Evolutionary conservation across 2,113 vertebrate genomes (phyloP).

Genomic region (Cyphomyrus discorhynchus): DNA sequence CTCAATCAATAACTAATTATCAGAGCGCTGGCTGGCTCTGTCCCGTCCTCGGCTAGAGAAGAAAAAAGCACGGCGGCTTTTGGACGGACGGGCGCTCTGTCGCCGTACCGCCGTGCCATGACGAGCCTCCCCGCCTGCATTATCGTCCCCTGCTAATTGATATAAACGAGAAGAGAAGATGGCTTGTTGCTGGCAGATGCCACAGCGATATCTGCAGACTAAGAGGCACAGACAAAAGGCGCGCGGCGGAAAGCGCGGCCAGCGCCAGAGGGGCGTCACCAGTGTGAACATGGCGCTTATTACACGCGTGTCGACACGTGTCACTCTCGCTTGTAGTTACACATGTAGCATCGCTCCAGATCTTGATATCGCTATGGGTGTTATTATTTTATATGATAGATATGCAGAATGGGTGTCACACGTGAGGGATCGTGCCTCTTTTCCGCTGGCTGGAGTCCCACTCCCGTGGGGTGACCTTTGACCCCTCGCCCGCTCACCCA

Average conservation of each 20-base stretch:
- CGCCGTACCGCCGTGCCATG: conserved; percentile 76
- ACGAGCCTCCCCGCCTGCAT: conserved; percentile 83
- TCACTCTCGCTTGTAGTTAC: background rate
- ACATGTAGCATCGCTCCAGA: background rate
- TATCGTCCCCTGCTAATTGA: conserved; percentile 87
- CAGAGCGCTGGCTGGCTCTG: conserved; percentile 71
- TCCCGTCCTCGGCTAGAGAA: conserved; percentile 50
- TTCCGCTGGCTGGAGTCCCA: background rate
- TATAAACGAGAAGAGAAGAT: conserved; percentile 92
- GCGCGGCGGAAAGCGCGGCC: conserved; percentile 45
- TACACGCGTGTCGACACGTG: background rate
- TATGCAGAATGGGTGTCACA: background rate
- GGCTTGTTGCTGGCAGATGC: conserved; percentile 81
- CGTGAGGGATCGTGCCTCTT: background rate
- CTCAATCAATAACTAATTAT: conserved; percentile 99
- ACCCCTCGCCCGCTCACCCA: background rate
- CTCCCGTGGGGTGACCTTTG: background rate
- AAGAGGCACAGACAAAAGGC: conserved; percentile 52
- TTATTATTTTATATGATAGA: background rate
- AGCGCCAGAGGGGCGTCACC: background rate
- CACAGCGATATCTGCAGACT: conserved; percentile 27
- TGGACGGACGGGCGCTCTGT: conserved; percentile 63
- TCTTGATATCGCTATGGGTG: background rate
- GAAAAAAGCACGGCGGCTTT: conserved; percentile 61
- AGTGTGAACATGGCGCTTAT: background rate